Evolutionary conservation across 30 jellyfish, hydroid and myxozoan species (phyloP), one percentile per base, ranked within the genome.

Genomic region (Cassiopea xamachana): DNA sequence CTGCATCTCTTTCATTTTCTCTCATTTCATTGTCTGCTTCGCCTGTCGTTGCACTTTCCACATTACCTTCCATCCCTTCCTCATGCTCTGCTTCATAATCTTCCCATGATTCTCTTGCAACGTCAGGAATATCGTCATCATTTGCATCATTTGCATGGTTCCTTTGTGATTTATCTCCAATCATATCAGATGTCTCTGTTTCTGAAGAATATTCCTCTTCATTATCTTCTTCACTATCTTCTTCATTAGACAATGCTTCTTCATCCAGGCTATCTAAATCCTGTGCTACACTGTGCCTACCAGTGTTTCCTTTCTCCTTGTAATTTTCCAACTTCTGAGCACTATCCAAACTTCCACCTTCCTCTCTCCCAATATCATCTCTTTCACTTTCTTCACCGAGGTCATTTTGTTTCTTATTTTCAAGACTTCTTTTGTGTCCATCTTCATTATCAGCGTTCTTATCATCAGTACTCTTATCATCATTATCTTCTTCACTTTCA

Each of bases 21-120:
- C 58, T 2, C n/a, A 6, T 9, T 19, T 27, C 80, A 71, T 71
- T 55, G 55, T 27, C 39, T 1, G 50, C 27, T 71, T 71, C 80
- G 1, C 5, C 10, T 27, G 74, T 16, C 43, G 6, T 64, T 17
- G 15, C 6, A 27, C 15, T 17, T 2, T 64, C 43, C 74, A 64
- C 43, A 64, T 64, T 27, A 9, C 15, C 74, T 14, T 64, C 74
- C 43, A 64, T 67, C 17, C 10, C 91, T 46, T 83, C 84, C n/a
- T 68, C 76, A 10, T 45, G 61, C 27, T 15, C 81, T 48, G 9
- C 79, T n/a, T 88, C 91, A 47, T 88, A 80, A 14, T 88, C 90
- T 27, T 67, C 89, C 73, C 84, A 75, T 2, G 14, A 9, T 48
- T 48, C 60, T 79, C 61, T 73, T 16, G 80, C 69, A 70, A 75